Percentiles rank a stretch among this genome's conserved stretches.
phyloP scores from a whole-genome alignment of 2,888 invertebrate genomes.

The Mythimna impura region DNA sequence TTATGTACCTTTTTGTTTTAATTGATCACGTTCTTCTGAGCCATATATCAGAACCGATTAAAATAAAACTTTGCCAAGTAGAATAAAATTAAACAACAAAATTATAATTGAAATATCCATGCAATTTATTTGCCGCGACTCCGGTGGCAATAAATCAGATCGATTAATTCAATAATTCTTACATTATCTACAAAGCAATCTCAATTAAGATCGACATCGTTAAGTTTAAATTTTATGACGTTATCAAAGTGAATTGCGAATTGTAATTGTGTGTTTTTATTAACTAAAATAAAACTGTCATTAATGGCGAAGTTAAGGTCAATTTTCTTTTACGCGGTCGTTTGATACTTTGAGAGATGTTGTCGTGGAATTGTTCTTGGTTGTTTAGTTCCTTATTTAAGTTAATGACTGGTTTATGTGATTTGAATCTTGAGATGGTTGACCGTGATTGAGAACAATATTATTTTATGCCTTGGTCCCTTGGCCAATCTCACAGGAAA shows the following conservation, averaged over 20 bases:
- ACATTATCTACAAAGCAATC: slow-evolving; percentile 68
- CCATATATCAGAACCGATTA: background rate
- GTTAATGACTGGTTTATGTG: background rate
- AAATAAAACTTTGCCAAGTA: background rate
- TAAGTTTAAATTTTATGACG: slow-evolving; percentile 62
- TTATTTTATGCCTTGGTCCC: background rate
- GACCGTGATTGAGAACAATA: background rate
- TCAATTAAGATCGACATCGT: slow-evolving; percentile 65
- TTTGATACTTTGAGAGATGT: background rate
- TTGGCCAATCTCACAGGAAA: background rate
- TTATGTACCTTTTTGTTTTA: background rate
- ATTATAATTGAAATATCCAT: slow-evolving; percentile 47
- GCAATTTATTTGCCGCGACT: slow-evolving; percentile 32
- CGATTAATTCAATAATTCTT: slow-evolving; percentile 66
- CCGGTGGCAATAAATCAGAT: slow-evolving; percentile 48
- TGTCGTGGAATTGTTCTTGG: background rate
- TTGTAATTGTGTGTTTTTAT: slow-evolving; percentile 66
- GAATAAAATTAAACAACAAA: slow-evolving; percentile 22
- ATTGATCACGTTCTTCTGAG: background rate
- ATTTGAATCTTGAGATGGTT: background rate
- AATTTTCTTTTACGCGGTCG: slow-evolving; percentile 36
- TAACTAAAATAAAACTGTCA: slow-evolving; percentile 60
- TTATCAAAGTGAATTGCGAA: slow-evolving; percentile 57
- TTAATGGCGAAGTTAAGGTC: slow-evolving; percentile 47
- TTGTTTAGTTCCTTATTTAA: slow-evolving; percentile 1